phyloP scores from a whole-genome alignment of 2,888 invertebrate species.

The Galerucella pusilla region DNA sequence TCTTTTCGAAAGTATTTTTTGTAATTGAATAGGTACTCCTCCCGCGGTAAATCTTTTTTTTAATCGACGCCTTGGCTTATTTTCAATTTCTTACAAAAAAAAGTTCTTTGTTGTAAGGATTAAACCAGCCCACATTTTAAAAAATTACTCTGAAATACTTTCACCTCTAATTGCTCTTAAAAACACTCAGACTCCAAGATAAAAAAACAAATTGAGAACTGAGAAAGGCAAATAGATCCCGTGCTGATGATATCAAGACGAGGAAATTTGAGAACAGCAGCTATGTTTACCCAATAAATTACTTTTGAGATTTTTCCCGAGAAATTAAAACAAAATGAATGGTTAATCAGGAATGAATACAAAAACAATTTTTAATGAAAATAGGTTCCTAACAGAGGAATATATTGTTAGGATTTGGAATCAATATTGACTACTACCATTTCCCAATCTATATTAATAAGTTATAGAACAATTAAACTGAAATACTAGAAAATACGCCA shows the following conservation, averaged over 20 bases:
- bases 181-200: not conserved
- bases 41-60: too few species aligned
- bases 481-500: too few species aligned
- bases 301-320: not conserved
- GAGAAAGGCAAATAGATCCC: slow-evolving; percentile 3
- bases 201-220: not conserved
- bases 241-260: not conserved
- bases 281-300: not conserved
- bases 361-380: not conserved
- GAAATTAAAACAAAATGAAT: not conserved
- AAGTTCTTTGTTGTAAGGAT: not conserved
- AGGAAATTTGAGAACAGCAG: not conserved
- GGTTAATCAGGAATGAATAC: not conserved
- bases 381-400: too few species aligned
- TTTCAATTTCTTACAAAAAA: not conserved
- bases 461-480: too few species aligned
- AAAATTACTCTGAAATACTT: slow-evolving; percentile 1
- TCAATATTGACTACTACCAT: too few species aligned
- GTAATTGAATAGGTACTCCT: too few species aligned
- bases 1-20: too few species aligned
- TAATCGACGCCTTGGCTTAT: not conserved
- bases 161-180: slow-evolving; percentile 7
- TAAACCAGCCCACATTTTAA: not conserved
- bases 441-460: too few species aligned
- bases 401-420: too few species aligned